Evolutionary conservation across 92 coral and sea anemone species (phyloP), one percentile per base, ranked within the genome.

Genomic region (Actinernus sp.): DNA sequence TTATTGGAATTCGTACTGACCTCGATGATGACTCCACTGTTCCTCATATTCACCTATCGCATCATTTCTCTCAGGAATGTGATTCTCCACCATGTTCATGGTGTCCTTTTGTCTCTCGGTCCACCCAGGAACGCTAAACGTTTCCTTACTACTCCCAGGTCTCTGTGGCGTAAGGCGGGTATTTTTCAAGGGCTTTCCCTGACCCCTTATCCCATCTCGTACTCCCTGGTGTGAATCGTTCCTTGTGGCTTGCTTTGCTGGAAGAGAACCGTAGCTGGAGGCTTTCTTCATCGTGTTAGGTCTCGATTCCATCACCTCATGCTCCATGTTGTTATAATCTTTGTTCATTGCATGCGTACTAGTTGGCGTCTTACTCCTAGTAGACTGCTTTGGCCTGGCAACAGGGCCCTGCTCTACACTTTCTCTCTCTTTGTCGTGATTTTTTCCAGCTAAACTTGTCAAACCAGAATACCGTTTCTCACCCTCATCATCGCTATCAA

Each of bases 61-160:
- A 51, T 65, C 59, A 16, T 58, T 34, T 12, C 38, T 36, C 21
- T 63, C 50, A 21, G 92, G 91, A 43, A 63, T 58, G 49, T 88
- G 91, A 14, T 74, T 78, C 58, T 88, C 88, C 72, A 88, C 68
- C 11, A 65, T 84, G 4, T 71, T 55, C 26, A 84, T 73, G 19
- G 63, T 45, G 31, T 78, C 91, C 19, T 69, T 46, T 25, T 69
- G 48, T 7, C 53, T 62, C 30, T 58, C 56, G 22, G 25, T 48
- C 78, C 59, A 62, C 55, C 40, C 68, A 34, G 20, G 52, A 29
- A 51, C 40, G 57, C 65, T 55, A 49, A 30, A 68, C 34, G n/a
- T 52, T 27, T 51, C 76, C 55, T 56, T 86, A n/a, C 79, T 73
- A 43, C 88, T 74, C 1, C 45, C 32, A 22, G 78, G 85, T 31